Evolutionary conservation across 2,113 vertebrate genomes (phyloP), one percentile per base, ranked within the genome.

Genomic region (Dryoscopus gambensis): DNA sequence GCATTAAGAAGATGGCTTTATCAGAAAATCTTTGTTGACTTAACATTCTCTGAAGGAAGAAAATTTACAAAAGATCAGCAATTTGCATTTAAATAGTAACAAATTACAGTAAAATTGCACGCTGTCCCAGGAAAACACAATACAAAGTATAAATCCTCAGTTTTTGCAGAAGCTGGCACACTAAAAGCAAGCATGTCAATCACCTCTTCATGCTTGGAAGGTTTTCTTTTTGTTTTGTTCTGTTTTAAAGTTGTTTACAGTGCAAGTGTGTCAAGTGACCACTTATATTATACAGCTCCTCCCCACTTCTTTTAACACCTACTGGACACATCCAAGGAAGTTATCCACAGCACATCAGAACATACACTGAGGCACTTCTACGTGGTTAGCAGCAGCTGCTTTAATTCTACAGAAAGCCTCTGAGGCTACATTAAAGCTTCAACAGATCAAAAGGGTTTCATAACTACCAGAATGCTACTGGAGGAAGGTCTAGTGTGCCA

Each of bases 81-180:
- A 73, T 81, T 91, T 95, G 65, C 65, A 87, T 87, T 95, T 93
- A 49, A 92, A 84, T 74, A 89, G 57, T 33, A 92, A 88, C 42
- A 84, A 71, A 87, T 87, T 91, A 96, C n/a, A 89, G 28, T n/a
- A 74, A 83, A 93, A 49, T 82, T 87, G 71, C 47, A 85, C 33
- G 7, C 53, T 74, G 23, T 74, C 65, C 78, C 85, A 65, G 42
- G 63, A 93, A 93, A 83, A 71, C 35, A 77, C 57, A 78, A 93
- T 37, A 70, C 25, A 52, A 89, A 69, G 59, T 19, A 11, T 65
- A 90, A 82, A 84, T 52, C 60, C 83, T 76, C 8, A 73, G 27
- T 7, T 91, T 89, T 84, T 46, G 40, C 77, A 90, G 46, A 93
- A 96, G 81, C 50, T 47, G 46, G 69, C 42, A 63, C 28, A 33